Base-by-base conservation (phyloP, 2,888 invertebrate species). In the Drosophila yooni region DNA sequence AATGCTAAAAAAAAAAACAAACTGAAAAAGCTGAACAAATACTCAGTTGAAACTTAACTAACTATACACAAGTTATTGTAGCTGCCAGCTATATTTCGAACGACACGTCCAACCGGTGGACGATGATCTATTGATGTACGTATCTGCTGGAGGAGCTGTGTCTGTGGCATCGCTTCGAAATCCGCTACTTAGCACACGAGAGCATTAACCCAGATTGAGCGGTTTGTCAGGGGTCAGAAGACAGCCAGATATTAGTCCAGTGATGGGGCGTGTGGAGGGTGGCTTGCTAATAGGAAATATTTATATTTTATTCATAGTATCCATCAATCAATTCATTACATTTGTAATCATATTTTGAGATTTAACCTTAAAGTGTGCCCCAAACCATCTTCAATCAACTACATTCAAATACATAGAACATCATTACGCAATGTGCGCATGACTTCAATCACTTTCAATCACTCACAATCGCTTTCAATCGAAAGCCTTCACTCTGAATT, bases 41-140 rank as follows among this genome's bases (percentile, higher is more conserved):
- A 79, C 62, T 68, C 61, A 74, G 68, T 60, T 74, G 67, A 69
- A 83, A 74, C 60, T 56, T 50, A 74, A 60, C 78, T 67, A 67
- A 71, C 67, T 81, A 46, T 25, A 8, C 25, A 57, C 71, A 66
- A 64, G 70, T 67, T 68, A 67, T 67, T 73, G 58, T 66, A 69
- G 57, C 82, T 65, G 70, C 38, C 57, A 67, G 76, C 69, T 71
- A 78, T 69, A 73, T 71, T 71, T 72, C 56, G 58, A 70, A 21
- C 74, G 51, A 81, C 70, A 62, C 76, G 43, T 62, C 54, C 58
- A 61, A 48, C 21, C 53, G 50, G 38, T 48, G 36, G 27, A 57
- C 34, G 29, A 40, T 57, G 62, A 70, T 66, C 57, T 74, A 71
- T 67, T 31, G 67, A 38, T 58, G 46, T 34, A 51, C 29, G 40